Percentiles rank a stretch among this genome's conserved stretches.
Conservation (phyloP, 2,797 vertebrate genomes). For the Gallinago stenura region DNA sequence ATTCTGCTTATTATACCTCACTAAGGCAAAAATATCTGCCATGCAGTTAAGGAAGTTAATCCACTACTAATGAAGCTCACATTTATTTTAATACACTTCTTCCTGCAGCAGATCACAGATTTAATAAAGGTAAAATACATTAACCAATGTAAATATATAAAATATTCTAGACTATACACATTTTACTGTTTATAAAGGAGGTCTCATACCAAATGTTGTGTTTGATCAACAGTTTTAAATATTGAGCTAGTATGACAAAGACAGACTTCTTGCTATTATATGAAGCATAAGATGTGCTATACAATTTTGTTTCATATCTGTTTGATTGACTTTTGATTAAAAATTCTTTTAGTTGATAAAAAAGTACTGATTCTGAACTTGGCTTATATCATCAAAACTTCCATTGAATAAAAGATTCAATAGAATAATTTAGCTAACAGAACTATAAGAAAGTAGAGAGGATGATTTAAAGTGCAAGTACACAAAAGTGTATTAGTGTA, state of each 20-base stretch:
- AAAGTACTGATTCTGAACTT: background rate
- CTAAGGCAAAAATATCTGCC: conserved; percentile 99
- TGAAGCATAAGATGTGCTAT: background rate
- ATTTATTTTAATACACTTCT: background rate
- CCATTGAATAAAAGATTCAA: background rate
- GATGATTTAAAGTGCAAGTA: background rate
- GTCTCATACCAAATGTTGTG: background rate
- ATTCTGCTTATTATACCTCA: conserved; percentile 94
- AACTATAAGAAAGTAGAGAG: background rate
- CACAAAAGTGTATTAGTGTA: background rate
- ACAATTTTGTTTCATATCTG: background rate
- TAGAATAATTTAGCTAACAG: background rate
- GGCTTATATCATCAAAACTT: background rate
- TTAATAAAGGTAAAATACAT: background rate
- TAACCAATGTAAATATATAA: background rate
- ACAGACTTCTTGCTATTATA: background rate
- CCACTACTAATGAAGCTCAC: background rate
- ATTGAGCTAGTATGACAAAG: background rate
- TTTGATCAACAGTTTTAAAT: background rate
- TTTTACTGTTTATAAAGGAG: background rate
- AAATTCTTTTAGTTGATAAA: background rate
- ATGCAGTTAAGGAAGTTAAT: conserved; percentile 74
- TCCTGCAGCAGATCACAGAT: background rate
- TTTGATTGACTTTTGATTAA: background rate
- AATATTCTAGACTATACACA: background rate